These are phyloP conservation scores for Salvelinus alpinus DNA, from an alignment of 2,113 vertebrate genomes.

Conservation along the genomic window DNA sequence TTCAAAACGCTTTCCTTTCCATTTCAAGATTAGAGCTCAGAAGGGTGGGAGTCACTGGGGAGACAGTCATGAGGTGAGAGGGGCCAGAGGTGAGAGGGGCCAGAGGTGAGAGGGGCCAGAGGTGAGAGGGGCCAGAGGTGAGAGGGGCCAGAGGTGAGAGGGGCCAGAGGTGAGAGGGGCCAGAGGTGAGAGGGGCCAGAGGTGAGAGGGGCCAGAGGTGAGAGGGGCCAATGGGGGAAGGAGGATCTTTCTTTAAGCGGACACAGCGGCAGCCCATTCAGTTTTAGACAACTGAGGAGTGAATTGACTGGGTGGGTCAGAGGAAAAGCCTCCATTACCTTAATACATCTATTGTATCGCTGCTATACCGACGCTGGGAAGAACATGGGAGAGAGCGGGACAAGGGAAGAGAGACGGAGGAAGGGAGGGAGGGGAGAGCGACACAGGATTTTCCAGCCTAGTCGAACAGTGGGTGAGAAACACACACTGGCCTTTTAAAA, in stretches of 20 bases:
- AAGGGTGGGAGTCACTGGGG: conserved; percentile 12
- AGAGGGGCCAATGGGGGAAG: neutral
- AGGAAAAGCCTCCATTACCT: conserved; percentile 49
- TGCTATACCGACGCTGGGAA: neutral
- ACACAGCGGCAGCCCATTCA: conserved; percentile 51
- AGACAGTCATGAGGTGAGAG: conserved; percentile 10
- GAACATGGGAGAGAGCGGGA: conserved; percentile 13
- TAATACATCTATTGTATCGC: conserved; percentile 61
- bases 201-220: conserved; percentile 1
- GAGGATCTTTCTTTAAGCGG: conserved; percentile 51
- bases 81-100: neutral
- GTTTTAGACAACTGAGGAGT: conserved; percentile 56
- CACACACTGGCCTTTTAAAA: conserved; percentile 16
- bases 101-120: too few species aligned
- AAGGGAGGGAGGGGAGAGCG: conserved; percentile 39
- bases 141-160: too few species aligned
- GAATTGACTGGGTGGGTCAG: conserved; percentile 52
- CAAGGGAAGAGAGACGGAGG: conserved; percentile 32
- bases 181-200: neutral
- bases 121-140: too few species aligned
- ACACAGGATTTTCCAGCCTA: conserved; percentile 39
- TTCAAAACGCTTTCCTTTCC: conserved; percentile 54
- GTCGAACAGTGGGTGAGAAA: conserved; percentile 18
- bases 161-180: too few species aligned
- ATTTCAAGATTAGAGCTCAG: conserved; percentile 55